These are phyloP conservation scores for Dendrocincla fuliginosa DNA, from an alignment of 2,797 vertebrate species.

Conservation along the genomic window DNA sequence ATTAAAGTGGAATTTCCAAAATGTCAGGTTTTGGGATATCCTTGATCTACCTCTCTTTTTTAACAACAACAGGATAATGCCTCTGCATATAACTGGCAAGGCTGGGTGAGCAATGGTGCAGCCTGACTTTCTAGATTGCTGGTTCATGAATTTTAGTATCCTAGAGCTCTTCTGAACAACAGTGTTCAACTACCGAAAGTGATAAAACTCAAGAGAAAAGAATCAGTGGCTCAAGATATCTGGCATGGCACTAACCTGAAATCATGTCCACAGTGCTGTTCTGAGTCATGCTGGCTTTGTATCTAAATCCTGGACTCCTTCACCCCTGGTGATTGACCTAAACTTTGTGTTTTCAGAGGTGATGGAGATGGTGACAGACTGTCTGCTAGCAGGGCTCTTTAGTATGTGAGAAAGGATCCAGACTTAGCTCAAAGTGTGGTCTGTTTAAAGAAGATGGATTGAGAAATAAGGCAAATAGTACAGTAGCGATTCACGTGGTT, in stretches of 20 bases:
- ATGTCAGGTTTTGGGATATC: neutral
- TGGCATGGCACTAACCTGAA: neutral
- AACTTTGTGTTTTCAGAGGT: neutral
- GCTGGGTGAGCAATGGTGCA: neutral
- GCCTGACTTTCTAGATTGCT: neutral
- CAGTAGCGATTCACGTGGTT: neutral
- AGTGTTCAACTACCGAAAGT: neutral
- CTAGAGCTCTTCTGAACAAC: neutral
- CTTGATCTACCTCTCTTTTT: neutral
- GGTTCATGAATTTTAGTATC: neutral
- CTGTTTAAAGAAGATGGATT: neutral
- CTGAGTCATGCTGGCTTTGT: neutral
- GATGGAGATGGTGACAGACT: neutral
- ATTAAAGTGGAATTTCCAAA: neutral
- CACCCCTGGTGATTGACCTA: neutral
- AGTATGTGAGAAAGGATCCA: neutral
- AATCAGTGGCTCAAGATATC: neutral
- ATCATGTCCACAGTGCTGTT: neutral
- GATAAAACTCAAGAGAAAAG: neutral
- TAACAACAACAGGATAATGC: neutral
- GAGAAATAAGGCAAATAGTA: neutral
- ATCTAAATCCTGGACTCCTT: neutral
- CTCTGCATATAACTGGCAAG: accelerated
- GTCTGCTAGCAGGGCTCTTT: neutral
- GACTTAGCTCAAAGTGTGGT: neutral